Evolutionary conservation across 2,113 vertebrate genomes (phyloP).

Genomic region (Capreolus pygargus): DNA sequence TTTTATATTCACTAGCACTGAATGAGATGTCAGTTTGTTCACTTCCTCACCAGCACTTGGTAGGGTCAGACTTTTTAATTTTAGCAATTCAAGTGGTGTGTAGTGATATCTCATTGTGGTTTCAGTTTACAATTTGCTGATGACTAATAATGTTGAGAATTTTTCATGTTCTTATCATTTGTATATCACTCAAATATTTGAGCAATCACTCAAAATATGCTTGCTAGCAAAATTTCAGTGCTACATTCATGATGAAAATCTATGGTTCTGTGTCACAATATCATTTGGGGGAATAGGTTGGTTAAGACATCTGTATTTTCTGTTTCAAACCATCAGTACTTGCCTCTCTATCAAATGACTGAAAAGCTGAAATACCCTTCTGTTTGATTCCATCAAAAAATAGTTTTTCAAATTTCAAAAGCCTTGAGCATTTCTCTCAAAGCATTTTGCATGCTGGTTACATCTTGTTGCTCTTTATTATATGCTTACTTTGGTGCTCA

Average conservation of each 20-base stretch:
- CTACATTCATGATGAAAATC: neutral
- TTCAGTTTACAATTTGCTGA: neutral
- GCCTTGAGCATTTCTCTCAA: neutral
- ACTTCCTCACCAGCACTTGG: neutral
- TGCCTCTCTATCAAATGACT: neutral
- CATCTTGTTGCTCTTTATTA: neutral
- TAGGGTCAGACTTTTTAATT: neutral
- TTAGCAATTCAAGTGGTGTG: neutral
- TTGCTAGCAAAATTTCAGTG: neutral
- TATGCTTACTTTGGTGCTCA: neutral
- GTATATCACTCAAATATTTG: neutral
- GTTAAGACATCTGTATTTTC: neutral
- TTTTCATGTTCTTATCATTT: neutral
- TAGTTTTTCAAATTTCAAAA: neutral
- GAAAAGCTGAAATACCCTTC: neutral
- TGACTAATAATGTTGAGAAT: neutral
- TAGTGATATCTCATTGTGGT: neutral
- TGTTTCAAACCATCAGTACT: neutral
- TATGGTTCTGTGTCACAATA: neutral
- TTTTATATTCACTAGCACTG: neutral
- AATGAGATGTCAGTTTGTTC: neutral
- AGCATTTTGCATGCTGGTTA: neutral
- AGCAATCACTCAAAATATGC: neutral
- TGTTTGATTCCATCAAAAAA: neutral
- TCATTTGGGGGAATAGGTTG: rapidly evolving